These are phyloP conservation scores for Phrynocephalus vlangalii DNA, from an alignment of 2,797 vertebrate species.

Conservation along the genomic window DNA sequence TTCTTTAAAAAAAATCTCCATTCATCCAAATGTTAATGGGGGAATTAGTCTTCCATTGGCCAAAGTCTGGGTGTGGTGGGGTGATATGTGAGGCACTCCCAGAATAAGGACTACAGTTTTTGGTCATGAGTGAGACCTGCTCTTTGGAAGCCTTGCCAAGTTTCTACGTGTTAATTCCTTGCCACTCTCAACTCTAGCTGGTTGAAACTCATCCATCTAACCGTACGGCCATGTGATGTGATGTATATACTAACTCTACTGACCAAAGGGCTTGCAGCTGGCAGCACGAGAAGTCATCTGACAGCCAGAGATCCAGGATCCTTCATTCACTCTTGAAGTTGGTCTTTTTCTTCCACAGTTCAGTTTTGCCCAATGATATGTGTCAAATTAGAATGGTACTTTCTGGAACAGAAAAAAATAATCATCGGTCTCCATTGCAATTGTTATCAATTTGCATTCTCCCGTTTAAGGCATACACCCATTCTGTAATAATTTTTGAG, in stretches of 20 bases:
- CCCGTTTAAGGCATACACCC: neutral
- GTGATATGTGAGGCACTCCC: neutral
- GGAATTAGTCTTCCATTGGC: neutral
- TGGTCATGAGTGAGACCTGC: constrained; percentile 70
- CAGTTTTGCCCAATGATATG: neutral
- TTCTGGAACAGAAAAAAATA: neutral
- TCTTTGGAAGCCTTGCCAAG: constrained; percentile 69
- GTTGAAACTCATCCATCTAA: constrained; percentile 68
- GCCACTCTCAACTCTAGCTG: constrained; percentile 35
- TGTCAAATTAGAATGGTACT: neutral
- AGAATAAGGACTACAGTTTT: neutral
- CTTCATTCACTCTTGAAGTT: neutral
- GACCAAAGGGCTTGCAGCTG: constrained; percentile 50
- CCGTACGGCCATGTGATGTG: constrained; percentile 14
- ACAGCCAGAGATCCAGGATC: neutral
- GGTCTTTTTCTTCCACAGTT: constrained; percentile 27
- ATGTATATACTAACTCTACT: constrained; percentile 65
- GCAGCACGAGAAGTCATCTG: neutral
- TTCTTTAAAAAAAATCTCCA: too few species aligned
- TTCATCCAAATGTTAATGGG: neutral
- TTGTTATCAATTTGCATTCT: constrained; percentile 33
- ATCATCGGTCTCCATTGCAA: neutral
- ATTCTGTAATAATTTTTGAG: neutral
- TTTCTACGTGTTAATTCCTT: constrained; percentile 49
- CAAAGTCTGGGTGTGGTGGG: neutral